Evolutionary conservation across 2,888 invertebrate species (phyloP).

Genomic region (Agrilus biguttatus): DNA sequence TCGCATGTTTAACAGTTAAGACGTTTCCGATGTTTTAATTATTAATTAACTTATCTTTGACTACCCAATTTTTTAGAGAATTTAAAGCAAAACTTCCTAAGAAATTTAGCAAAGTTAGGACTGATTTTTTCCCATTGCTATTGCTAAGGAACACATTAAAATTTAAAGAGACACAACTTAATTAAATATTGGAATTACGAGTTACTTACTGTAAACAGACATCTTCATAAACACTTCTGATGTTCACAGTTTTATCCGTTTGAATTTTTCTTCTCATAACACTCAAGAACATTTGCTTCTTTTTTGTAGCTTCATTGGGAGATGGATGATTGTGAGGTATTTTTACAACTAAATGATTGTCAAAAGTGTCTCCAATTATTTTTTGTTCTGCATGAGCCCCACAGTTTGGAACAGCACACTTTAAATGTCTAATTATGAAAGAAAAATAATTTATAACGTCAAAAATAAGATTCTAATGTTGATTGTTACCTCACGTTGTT

Average conservation of each 20-base stretch:
- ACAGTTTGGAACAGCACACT: constrained; percentile 19
- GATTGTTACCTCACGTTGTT: constrained; percentile 14
- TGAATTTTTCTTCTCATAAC: constrained; percentile 23
- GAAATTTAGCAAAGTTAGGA: no score
- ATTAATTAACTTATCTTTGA: no score
- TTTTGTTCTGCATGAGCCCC: constrained; percentile 15
- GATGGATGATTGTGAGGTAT: constrained; percentile 20
- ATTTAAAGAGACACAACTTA: no score
- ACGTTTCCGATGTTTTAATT: no score
- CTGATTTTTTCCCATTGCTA: no score
- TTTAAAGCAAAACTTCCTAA: no score
- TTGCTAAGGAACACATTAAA: no score
- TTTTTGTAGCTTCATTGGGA: constrained; percentile 14
- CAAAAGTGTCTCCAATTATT: constrained; percentile 10
- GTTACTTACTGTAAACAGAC: constrained; percentile 22
- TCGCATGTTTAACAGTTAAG: no score
- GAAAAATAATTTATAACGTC: neutral
- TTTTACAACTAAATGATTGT: constrained; percentile 13
- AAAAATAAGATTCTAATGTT: neutral
- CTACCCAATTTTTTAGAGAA: no score
- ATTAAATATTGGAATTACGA: no score
- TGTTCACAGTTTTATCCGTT: constrained; percentile 22
- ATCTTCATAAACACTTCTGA: constrained; percentile 22
- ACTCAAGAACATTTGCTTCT: constrained; percentile 23
- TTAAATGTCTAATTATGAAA: constrained; percentile 14